Base-by-base conservation (phyloP, 2,113 vertebrate species). In the Eulemur rufifrons region DNA sequence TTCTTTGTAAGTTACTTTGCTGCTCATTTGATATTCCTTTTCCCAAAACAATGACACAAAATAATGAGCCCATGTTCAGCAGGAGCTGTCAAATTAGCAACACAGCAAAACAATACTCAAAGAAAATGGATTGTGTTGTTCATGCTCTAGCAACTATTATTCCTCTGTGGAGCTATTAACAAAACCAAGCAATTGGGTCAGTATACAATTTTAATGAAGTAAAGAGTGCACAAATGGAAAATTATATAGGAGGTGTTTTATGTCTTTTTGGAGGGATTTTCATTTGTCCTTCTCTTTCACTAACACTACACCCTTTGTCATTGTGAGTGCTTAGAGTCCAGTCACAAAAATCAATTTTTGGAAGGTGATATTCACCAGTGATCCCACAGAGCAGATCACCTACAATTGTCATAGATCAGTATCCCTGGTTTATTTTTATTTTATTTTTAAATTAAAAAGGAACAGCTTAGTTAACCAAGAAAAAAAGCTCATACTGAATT, bases 1-100 rank as follows among this genome's bases (percentile, higher is more conserved):
- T 81, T 96, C 84, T 92, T 69, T 89, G 14, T 68, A 89, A 95
- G 52, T 90, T 89, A 86, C 12, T 93, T 91, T 85, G 76, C 59
- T 74, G 54, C 91, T 98, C 84, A 96, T 96, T 96, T 98, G 80
- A 94, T 97, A 88, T 77, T 98, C 95, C 85, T 95, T 96, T 95
- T 96, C 71, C 85, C 11, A 34, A 98, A 98, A 98, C 93, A 98
- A 86, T 91, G 97, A 97, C 98, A 97, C 73, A 97, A 98, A 98
- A 98, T 98, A 98, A 98, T 97, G 97, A 98, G 98, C 37, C 74
- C n/a, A 45, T 56, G 92, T 98, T 97, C 97, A 98, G 97, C 97
- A 95, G 97, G 96, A 98, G 97, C 98, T 98, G 98, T 98, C 98
- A 98, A 98, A 98, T 98, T 98, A 98, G 97, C 98, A 98, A 97